phyloP scores from a whole-genome alignment of 2,113 vertebrate species.

The Tragulus kanchil region DNA sequence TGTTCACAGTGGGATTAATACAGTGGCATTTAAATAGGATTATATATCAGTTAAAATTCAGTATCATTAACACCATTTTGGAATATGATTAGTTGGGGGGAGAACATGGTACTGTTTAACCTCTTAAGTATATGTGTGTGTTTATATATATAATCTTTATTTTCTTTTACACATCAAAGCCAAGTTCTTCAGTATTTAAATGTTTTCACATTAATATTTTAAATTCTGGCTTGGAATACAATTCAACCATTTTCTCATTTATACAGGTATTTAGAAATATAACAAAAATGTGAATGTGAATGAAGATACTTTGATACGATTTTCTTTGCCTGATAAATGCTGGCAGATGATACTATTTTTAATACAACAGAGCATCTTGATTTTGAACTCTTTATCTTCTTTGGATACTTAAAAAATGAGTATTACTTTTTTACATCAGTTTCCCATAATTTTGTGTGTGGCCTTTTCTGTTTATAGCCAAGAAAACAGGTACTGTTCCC shows the following conservation, averaged over 20 bases:
- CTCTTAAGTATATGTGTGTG: neutral
- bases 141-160: neutral
- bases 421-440: constrained; percentile 9
- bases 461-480: neutral
- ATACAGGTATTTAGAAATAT: neutral
- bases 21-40: constrained; percentile 5
- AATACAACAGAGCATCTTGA: neutral
- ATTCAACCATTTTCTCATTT: constrained; percentile 1
- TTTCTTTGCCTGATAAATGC: constrained; percentile 5
- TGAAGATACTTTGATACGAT: neutral
- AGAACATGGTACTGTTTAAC: neutral
- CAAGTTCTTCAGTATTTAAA: constrained; percentile 38
- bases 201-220: constrained; percentile 41
- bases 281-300: constrained; percentile 9
- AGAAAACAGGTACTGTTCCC: constrained; percentile 1
- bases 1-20: constrained; percentile 37
- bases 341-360: constrained; percentile 26
- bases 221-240: neutral
- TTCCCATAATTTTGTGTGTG: constrained; percentile 36
- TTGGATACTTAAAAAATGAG: constrained; percentile 23
- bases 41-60: constrained; percentile 25
- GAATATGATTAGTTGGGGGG: neutral
- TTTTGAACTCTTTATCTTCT: constrained; percentile 11
- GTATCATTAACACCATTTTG: constrained; percentile 34
- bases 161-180: constrained; percentile 39